Percentiles rank a stretch among this genome's conserved stretches.
Conservation (phyloP, 1,140 invertebrate species). For the Colletes gigas region DNA sequence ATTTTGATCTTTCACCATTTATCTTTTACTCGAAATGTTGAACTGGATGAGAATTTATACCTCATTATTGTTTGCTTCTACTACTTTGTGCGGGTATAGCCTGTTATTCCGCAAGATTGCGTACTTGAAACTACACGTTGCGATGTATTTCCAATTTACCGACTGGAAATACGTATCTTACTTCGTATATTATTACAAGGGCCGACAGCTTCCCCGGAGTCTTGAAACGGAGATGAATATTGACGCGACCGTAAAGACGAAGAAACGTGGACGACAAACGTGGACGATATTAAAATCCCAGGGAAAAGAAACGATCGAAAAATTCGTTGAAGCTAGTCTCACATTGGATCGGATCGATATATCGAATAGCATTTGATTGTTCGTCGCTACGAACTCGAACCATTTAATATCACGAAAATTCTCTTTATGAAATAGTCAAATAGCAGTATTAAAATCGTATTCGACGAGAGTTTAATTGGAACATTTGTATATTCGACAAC, state of each 20-base stretch:
- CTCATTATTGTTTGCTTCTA: too few species aligned
- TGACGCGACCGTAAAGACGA: constrained; percentile 8
- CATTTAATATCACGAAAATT: not conserved
- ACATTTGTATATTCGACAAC: too few species aligned
- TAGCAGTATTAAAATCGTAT: too few species aligned
- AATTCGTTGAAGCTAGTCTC: not conserved
- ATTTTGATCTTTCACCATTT: too few species aligned
- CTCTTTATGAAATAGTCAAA: too few species aligned
- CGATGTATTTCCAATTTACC: not conserved
- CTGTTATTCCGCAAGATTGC: too few species aligned
- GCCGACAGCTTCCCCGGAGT: not conserved
- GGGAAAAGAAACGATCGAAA: not conserved
- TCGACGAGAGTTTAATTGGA: too few species aligned
- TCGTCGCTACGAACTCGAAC: not conserved
- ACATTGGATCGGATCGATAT: constrained; percentile 5
- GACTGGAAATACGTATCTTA: not conserved
- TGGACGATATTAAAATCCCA: constrained; percentile 21
- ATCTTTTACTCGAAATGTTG: too few species aligned
- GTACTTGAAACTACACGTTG: not conserved
- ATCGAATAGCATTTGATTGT: not conserved
- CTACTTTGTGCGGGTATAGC: not conserved
- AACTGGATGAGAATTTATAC: too few species aligned
- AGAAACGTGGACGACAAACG: constrained; percentile 3
- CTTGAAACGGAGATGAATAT: not conserved
- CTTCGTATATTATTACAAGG: not conserved